Percentiles rank a stretch among this genome's conserved stretches.
phyloP scores from a whole-genome alignment of 1,140 invertebrate genomes.

The Dufourea novaeangliae region DNA sequence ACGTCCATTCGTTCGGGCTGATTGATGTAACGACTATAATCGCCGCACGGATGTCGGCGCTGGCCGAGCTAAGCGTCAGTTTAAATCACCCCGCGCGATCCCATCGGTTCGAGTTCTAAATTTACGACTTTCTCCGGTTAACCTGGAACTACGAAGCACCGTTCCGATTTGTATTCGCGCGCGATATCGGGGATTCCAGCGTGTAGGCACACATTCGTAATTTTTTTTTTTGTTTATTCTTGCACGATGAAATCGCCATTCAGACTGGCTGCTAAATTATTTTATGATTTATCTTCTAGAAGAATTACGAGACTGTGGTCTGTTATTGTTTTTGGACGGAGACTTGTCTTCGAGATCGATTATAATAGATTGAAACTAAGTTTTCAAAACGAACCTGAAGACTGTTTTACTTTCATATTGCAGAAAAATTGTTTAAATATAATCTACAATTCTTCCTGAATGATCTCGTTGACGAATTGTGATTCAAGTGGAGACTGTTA shows the following conservation, averaged over 20 bases:
- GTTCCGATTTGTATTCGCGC: constrained; percentile 13
- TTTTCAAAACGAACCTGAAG: no score
- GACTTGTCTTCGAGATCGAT: no score
- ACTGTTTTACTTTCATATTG: no score
- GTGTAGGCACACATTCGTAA: not conserved
- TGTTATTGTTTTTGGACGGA: no score
- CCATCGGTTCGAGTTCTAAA: constrained; percentile 31
- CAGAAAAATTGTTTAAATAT: no score
- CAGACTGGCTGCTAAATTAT: no score
- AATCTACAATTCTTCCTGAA: not conserved
- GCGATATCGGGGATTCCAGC: not conserved
- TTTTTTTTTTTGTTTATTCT: not conserved
- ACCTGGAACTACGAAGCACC: constrained; percentile 18
- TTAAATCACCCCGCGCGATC: constrained; percentile 29
- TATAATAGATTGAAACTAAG: no score
- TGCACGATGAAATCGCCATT: not conserved
- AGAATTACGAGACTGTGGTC: no score
- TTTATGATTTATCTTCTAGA: no score
- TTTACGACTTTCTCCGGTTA: constrained; percentile 41
- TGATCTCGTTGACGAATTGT: not conserved
- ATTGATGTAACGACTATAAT: constrained; percentile 43
- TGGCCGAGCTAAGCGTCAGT: constrained; percentile 13
- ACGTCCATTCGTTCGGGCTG: constrained; percentile 15
- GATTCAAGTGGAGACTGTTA: no score
- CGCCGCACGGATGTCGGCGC: constrained; percentile 10